Evolutionary conservation across 2,888 invertebrate genomes (phyloP).

Genomic region (Phyto melanocephala): DNA sequence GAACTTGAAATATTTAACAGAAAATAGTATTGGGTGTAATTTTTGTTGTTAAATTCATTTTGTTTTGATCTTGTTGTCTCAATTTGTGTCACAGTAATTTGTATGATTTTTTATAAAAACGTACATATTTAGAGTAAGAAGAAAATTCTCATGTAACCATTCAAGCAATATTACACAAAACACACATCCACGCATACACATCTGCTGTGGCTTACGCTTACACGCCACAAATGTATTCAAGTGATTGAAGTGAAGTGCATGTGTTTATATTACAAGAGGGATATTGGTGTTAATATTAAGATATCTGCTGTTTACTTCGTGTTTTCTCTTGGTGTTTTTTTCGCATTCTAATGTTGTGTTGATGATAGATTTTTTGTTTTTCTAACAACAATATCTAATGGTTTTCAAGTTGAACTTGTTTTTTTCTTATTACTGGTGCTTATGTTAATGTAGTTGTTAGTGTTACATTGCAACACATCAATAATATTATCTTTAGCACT

Average conservation of each 20-base stretch:
- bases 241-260: not conserved
- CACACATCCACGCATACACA: not conserved
- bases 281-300: not conserved
- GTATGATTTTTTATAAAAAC: not conserved
- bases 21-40: not conserved
- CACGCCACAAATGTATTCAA: too few relatives aligned
- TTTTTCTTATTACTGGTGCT: conserved; percentile 5
- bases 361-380: conserved; percentile 46
- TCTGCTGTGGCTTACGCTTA: too few relatives aligned
- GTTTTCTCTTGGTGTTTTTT: not conserved
- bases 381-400: conserved; percentile 49
- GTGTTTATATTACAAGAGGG: not conserved
- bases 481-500: conserved; percentile 22
- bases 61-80: conserved; percentile 13
- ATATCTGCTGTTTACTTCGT: not conserved
- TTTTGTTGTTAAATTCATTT: not conserved
- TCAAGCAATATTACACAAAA: not conserved
- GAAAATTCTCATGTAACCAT: not conserved
- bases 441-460: conserved; percentile 42
- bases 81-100: conserved; percentile 20
- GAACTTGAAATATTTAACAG: not conserved
- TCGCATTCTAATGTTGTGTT: conserved; percentile 1
- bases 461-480: conserved; percentile 48
- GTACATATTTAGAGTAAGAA: not conserved
- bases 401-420: conserved; percentile 53